Conservation (phyloP, 2,113 vertebrate species). For the Leptobrachium leishanense region DNA sequence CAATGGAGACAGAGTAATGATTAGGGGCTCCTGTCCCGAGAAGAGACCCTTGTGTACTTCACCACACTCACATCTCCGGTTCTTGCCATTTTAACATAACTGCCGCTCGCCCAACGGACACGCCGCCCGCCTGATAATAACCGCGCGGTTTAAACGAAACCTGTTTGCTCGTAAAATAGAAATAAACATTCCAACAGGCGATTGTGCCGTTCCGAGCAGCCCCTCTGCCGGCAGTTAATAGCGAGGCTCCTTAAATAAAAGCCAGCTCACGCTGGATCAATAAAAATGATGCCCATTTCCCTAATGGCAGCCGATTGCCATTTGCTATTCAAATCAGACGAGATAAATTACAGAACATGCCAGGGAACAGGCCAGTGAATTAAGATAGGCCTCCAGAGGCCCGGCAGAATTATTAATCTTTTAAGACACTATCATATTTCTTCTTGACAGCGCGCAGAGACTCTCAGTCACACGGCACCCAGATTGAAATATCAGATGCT, state of each 20-base stretch:
- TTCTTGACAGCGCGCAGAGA: conserved; percentile 81
- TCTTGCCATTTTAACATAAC: too few species aligned
- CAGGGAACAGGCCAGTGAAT: conserved; percentile 86
- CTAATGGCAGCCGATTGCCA: conserved; percentile 85
- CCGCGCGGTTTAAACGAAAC: conserved; percentile 1
- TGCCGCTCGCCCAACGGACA: too few species aligned
- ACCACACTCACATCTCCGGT: too few species aligned
- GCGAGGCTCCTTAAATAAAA: conserved; percentile 83
- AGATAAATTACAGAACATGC: conserved; percentile 88
- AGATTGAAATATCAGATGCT: conserved; percentile 83
- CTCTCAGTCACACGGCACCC: conserved; percentile 80
- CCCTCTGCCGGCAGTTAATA: conserved; percentile 74
- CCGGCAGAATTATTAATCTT: conserved; percentile 84
- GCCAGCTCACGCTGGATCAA: conserved; percentile 79
- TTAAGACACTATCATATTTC: conserved; percentile 89
- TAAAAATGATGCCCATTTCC: conserved; percentile 85
- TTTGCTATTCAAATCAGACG: conserved; percentile 88
- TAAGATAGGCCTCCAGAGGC: conserved; percentile 86
- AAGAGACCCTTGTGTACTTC: too few species aligned
- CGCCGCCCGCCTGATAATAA: too few species aligned
- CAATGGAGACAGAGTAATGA: too few species aligned
- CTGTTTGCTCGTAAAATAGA: conserved; percentile 4
- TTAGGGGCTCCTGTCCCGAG: too few species aligned
- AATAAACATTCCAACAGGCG: conserved; percentile 2
- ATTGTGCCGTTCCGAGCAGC: conserved; percentile 57